These are phyloP conservation scores for Mormyrus lacerda DNA, from an alignment of 2,113 vertebrate species.

Conservation along the genomic window DNA sequence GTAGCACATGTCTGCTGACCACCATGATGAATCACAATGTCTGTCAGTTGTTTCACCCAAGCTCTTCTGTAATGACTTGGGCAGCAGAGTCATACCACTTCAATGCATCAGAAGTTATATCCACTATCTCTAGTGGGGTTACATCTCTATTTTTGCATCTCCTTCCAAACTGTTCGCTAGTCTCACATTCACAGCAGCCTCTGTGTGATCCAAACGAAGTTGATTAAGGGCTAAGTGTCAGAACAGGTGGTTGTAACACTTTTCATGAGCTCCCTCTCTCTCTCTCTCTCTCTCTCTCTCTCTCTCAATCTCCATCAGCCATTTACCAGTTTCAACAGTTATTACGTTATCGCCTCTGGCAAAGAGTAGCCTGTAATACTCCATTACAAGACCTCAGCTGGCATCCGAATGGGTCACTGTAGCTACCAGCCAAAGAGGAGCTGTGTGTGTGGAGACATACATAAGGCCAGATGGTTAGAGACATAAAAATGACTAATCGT, in stretches of 20 bases:
- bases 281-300: background rate
- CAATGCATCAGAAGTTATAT: background rate
- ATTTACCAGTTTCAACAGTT: constrained; percentile 8
- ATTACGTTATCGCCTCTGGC: constrained; percentile 11
- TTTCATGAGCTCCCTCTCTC: background rate
- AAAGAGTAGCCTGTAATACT: background rate
- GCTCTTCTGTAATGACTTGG: background rate
- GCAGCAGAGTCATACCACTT: background rate
- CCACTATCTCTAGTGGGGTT: background rate
- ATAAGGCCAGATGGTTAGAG: background rate
- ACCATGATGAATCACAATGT: background rate
- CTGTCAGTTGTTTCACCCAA: background rate
- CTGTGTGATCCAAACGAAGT: background rate
- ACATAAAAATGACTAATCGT: background rate
- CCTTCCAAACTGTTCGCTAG: background rate
- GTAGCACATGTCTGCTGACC: background rate
- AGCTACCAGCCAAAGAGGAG: background rate
- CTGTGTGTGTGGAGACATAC: background rate
- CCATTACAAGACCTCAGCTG: background rate
- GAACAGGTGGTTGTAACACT: background rate
- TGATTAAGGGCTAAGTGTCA: background rate
- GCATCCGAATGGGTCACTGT: background rate
- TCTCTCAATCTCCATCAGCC: background rate
- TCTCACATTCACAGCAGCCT: background rate
- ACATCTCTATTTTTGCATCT: too few species aligned